Conservation (phyloP, 92 coral and sea anemone species). For the Meandrina meandrites region DNA sequence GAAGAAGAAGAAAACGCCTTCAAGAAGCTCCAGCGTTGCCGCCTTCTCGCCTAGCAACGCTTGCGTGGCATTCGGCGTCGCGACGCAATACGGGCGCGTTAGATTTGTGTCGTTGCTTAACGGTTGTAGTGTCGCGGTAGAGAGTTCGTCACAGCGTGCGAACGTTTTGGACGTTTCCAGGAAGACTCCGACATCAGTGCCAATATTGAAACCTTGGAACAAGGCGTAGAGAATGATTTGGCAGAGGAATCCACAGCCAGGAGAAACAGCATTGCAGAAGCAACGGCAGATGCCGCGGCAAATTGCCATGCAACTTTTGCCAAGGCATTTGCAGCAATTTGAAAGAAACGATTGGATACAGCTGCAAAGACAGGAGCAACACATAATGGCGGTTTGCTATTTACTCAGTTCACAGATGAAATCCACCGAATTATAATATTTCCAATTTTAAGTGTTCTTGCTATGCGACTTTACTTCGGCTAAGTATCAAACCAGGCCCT, state of each 20-base stretch:
- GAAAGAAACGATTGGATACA: constrained; percentile 62
- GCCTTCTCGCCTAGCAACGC: constrained; percentile 66
- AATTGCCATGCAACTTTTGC: constrained; percentile 73
- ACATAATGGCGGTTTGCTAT: constrained; percentile 20
- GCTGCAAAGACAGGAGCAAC: constrained; percentile 50
- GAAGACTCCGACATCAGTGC: constrained; percentile 87
- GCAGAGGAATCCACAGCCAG: constrained; percentile 77
- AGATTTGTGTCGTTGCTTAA: constrained; percentile 69
- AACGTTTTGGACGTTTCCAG: constrained; percentile 73
- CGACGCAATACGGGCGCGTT: constrained; percentile 77
- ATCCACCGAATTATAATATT: neutral
- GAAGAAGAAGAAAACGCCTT: constrained; percentile 86
- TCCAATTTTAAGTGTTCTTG: neutral
- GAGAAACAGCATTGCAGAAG: constrained; percentile 84
- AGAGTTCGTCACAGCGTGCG: constrained; percentile 67
- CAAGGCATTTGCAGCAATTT: constrained; percentile 72
- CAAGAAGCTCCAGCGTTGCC: constrained; percentile 68
- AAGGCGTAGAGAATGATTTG: constrained; percentile 83
- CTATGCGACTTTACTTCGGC: neutral
- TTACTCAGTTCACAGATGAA: constrained; percentile 8
- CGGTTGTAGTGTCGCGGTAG: constrained; percentile 57
- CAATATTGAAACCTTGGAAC: constrained; percentile 90
- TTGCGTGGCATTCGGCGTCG: constrained; percentile 73
- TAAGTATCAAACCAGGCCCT: neutral
- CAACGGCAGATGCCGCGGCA: constrained; percentile 81